Evolutionary conservation across 1,140 invertebrate species (phyloP), one percentile per base, ranked within the genome.

Genomic region (Apocrypta bakeri): DNA sequence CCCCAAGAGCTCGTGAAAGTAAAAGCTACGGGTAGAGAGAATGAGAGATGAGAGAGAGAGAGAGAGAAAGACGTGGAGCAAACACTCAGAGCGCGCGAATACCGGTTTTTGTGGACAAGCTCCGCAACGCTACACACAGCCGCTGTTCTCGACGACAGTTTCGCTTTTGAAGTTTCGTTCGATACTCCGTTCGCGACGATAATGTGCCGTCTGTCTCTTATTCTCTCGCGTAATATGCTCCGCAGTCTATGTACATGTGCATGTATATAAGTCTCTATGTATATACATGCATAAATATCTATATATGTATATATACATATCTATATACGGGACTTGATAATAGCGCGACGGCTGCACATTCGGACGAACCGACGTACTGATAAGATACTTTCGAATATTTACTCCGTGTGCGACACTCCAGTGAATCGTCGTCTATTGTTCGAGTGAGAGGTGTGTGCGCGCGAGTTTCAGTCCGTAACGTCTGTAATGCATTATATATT

Each of bases 91-190:
- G 48, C 48, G 48, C 37, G 24, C 14, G 33, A 66, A 66, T 68
- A 68, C 75, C 75, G 75, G 61, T 66, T 68, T 71, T 25, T 40
- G 9, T 63, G 21, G 37, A 56, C 48, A 56, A 56, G 48, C 48
- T 56, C 48, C n/a, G 48, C 42, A 17, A 17, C 48, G 63, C 68
- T 11, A 29, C 42, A 14, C 21, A 17, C 37, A 17, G 1, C 77
- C 21, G 21, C 61, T 0, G 29, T 17, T 56, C 17, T 29, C 42
- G 14, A 17, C 24, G 31, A 27, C 75, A 68, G 63, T 77, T 77
- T 71, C 27, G 11, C 68, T 79, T 48, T 79, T 71, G 40, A 56
- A 56, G 17, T 79, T 69, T 56, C 66, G 64, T 17, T 27, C 40
- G 48, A 56, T 56, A 56, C 48, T 56, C 48, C 48, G n/a, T n/a